These are phyloP conservation scores for Eulemur macaco DNA, from an alignment of 2,113 vertebrate genomes.

Conservation along the genomic window DNA sequence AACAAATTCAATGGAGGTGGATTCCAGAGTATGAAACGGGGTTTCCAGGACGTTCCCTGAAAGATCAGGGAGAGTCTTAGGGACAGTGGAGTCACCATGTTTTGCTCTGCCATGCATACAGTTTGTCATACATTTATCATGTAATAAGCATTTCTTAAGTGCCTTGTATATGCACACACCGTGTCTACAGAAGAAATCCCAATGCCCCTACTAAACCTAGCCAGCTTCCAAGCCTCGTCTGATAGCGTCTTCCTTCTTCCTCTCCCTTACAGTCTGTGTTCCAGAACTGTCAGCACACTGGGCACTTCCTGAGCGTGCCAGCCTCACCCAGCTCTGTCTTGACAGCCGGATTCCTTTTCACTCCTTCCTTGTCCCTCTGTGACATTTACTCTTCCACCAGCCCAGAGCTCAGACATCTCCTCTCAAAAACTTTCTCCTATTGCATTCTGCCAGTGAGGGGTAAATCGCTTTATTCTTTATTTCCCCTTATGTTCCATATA, in stretches of 20 bases:
- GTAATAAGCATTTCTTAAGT: neutral
- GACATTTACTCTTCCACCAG: neutral
- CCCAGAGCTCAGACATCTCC: neutral
- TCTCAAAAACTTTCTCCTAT: neutral
- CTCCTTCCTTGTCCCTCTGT: rapidly evolving
- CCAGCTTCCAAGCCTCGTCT: no score
- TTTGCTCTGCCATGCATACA: rapidly evolving
- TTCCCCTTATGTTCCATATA: neutral
- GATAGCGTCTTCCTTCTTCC: neutral
- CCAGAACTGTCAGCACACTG: neutral
- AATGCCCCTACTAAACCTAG: neutral
- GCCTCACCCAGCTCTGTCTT: rapidly evolving
- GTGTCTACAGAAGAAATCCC: neutral
- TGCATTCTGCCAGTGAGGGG: neutral
- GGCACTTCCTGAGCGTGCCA: neutral
- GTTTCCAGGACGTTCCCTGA: neutral
- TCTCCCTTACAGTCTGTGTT: neutral
- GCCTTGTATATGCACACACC: neutral
- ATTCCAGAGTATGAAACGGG: neutral
- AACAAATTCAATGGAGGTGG: neutral
- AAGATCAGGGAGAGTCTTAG: neutral
- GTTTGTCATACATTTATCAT: neutral
- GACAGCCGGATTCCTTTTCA: neutral
- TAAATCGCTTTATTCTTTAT: neutral
- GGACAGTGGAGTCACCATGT: rapidly evolving